Evolutionary conservation across 2,888 invertebrate species (phyloP).

Genomic region (Thalpophila matura): DNA sequence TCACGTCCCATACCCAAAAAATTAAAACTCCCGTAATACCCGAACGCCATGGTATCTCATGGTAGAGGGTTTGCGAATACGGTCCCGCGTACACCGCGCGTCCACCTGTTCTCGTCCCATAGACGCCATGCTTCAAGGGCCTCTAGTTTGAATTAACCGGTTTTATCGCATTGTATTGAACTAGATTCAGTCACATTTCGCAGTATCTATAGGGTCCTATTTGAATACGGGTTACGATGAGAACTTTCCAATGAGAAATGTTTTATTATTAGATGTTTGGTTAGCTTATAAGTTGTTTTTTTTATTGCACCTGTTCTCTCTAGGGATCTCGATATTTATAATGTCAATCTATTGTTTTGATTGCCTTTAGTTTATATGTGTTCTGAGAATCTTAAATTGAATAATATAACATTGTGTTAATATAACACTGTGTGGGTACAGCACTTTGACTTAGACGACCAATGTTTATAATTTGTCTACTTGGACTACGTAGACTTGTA

Average conservation of each 20-base stretch:
- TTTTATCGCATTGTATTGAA: slow-evolving; percentile 58
- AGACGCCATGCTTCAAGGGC: slow-evolving; percentile 60
- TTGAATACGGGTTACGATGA: slow-evolving; percentile 51
- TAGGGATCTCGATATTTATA: no score
- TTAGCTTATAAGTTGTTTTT: slow-evolving; percentile 16
- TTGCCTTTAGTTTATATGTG: no score
- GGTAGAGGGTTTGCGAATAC: slow-evolving; percentile 60
- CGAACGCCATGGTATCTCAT: slow-evolving; percentile 22
- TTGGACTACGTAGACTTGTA: no score
- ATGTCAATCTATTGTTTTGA: no score
- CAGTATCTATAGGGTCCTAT: slow-evolving; percentile 50
- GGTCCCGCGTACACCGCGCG: slow-evolving; percentile 47
- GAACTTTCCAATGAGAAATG: slow-evolving; percentile 62
- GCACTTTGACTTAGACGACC: no score
- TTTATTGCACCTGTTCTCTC: slow-evolving; percentile 1
- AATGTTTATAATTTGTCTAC: no score
- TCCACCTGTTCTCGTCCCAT: slow-evolving; percentile 70
- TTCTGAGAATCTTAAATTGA: no score
- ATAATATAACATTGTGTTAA: no score
- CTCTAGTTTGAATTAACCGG: slow-evolving; percentile 56
- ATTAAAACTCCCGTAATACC: no score
- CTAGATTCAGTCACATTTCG: slow-evolving; percentile 58
- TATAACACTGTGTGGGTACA: no score
- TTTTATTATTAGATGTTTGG: slow-evolving; percentile 31
- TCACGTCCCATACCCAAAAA: neutral